A percentile compares a stretch with the other conserved stretches of the same genome.
Conservation (phyloP, 2,797 vertebrate species). For the Aratinga solstitialis region DNA sequence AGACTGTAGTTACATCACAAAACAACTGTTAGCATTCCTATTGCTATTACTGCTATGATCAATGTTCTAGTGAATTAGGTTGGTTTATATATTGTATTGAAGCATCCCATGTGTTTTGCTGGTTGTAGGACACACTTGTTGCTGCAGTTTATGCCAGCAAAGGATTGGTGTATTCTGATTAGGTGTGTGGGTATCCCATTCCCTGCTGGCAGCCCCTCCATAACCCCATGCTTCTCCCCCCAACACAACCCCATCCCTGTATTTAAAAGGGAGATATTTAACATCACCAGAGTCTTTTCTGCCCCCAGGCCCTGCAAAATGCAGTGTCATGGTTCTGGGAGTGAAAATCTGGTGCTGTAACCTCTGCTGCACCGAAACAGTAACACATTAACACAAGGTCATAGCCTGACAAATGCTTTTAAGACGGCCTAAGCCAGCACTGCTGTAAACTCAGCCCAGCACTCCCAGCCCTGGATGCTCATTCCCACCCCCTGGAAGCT, state of each 20-base stretch:
- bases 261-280: neutral
- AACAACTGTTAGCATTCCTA: neutral
- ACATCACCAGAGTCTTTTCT: neutral
- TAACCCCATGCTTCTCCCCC: accelerated
- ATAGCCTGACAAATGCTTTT: neutral
- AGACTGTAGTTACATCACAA: neutral
- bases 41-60: neutral
- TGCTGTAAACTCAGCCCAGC: neutral
- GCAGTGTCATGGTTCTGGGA: neutral
- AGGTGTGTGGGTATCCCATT: accelerated
- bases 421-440: neutral
- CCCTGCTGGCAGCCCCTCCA: neutral
- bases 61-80: neutral
- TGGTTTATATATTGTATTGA: neutral
- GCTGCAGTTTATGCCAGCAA: neutral
- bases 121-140: neutral
- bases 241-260: accelerated
- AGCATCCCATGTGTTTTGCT: neutral
- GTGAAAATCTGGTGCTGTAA: neutral
- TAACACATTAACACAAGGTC: conserved; percentile 10
- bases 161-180: neutral
- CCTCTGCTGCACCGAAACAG: neutral
- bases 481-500: accelerated
- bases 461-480: neutral
- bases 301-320: neutral